A percentile compares a stretch with the other conserved stretches of the same genome.
phyloP scores from a whole-genome alignment of 1,140 invertebrate species.

The Calephelis virginiensis region DNA sequence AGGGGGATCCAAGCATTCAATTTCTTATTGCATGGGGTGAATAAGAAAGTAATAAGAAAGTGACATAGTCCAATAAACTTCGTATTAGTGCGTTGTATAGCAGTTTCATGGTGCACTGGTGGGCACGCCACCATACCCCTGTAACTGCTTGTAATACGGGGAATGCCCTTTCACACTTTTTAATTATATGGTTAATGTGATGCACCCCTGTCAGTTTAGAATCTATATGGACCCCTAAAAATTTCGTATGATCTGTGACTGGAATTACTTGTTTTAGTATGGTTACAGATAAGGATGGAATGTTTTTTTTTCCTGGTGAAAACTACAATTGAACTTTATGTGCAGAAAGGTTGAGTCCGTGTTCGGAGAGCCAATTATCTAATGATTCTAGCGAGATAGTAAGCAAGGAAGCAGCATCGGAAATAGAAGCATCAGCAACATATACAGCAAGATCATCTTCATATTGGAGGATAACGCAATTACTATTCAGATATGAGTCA shows the following conservation, averaged over 20 bases:
- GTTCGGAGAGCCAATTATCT: neutral
- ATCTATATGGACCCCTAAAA: slow-evolving; percentile 31
- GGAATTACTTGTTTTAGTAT: neutral
- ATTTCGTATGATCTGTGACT: slow-evolving; percentile 20
- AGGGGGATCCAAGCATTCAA: neutral
- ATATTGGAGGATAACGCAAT: slow-evolving; percentile 3
- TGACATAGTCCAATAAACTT: slow-evolving; percentile 24
- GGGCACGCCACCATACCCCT: slow-evolving; percentile 30
- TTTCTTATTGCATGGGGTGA: neutral
- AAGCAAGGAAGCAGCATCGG: neutral
- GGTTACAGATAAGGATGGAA: neutral
- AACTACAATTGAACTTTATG: neutral
- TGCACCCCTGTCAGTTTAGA: slow-evolving; percentile 20
- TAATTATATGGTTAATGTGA: slow-evolving; percentile 20
- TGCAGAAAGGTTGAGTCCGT: neutral
- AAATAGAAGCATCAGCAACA: neutral
- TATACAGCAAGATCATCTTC: slow-evolving; percentile 4
- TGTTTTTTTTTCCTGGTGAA: neutral
- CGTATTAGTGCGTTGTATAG: slow-evolving; percentile 31
- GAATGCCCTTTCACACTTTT: slow-evolving; percentile 21
- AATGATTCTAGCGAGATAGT: neutral
- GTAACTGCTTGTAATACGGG: slow-evolving; percentile 25
- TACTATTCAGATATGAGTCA: slow-evolving; percentile 19
- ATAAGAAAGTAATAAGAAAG: neutral
- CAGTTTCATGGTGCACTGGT: slow-evolving; percentile 17